Conservation (phyloP, 1,140 invertebrate species). For the Plutomurus gul region DNA sequence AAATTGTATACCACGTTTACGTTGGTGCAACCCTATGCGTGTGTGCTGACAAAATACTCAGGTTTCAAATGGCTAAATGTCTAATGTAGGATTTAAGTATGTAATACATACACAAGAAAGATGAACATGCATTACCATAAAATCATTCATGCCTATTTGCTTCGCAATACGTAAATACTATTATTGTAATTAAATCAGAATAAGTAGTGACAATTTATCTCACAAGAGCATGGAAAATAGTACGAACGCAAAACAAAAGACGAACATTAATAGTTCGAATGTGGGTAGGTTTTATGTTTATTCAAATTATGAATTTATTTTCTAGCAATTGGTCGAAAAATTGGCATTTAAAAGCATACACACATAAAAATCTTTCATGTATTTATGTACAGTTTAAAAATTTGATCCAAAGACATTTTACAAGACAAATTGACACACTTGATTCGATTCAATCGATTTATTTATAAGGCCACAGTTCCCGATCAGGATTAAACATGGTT, state of each 20-base stretch:
- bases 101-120: too few relatives aligned
- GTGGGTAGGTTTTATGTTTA: background rate
- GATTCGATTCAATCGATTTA: slow-evolving; percentile 5
- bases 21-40: too few relatives aligned
- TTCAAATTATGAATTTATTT: background rate
- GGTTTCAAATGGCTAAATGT: too few relatives aligned
- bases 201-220: too few relatives aligned
- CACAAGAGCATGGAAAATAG: background rate
- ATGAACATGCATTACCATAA: too few relatives aligned
- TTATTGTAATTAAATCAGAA: too few relatives aligned
- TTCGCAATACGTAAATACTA: too few relatives aligned
- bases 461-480: slow-evolving; percentile 39
- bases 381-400: background rate
- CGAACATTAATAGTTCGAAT: background rate
- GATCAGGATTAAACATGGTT: slow-evolving; percentile 5
- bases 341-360: slow-evolving; percentile 3
- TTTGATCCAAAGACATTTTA: background rate
- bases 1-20: too few relatives aligned
- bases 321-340: slow-evolving; percentile 21
- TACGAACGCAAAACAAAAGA: background rate
- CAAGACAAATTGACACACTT: background rate
- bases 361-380: slow-evolving; percentile 2
- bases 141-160: too few relatives aligned
- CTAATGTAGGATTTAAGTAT: too few relatives aligned
- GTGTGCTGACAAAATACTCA: too few relatives aligned